phyloP scores from a whole-genome alignment of 2,888 invertebrate species.

The Cephalotes varians region DNA sequence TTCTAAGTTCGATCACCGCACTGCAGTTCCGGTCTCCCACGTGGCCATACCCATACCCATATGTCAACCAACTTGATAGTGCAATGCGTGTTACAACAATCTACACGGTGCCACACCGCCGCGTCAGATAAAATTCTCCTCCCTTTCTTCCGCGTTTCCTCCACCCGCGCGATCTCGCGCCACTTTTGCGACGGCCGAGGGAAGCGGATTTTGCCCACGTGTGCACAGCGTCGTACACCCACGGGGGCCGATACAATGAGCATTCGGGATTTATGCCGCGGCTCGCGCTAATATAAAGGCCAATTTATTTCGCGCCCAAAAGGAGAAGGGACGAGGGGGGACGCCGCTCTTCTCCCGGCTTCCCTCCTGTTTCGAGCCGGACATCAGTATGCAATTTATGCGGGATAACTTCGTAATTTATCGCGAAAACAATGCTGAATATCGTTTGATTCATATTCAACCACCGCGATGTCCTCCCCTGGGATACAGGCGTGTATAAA shows the following conservation, averaged over 20 bases:
- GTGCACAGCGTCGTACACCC: conserved; percentile 75
- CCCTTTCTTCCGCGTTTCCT: conserved; percentile 42
- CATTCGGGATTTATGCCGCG: conserved; percentile 80
- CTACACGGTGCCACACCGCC: not conserved
- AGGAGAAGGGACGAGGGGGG: conserved; percentile 43
- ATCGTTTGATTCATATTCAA: conserved; percentile 56
- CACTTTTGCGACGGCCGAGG: conserved; percentile 64
- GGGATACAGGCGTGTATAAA: not conserved
- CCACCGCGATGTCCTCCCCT: conserved; percentile 11
- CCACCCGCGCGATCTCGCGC: conserved; percentile 70
- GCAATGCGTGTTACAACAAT: conserved; percentile 15
- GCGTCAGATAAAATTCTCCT: conserved; percentile 35
- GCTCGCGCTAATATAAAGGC: conserved; percentile 82
- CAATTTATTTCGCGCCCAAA: conserved; percentile 80
- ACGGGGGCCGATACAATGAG: conserved; percentile 82
- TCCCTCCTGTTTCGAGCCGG: conserved; percentile 57
- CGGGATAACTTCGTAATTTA: conserved; percentile 80
- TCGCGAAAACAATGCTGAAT: conserved; percentile 78
- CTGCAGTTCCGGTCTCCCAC: not conserved
- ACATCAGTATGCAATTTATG: conserved; percentile 78
- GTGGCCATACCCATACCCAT: not conserved
- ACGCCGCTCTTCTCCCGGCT: not conserved
- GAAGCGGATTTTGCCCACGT: conserved; percentile 78
- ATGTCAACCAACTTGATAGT: not conserved
- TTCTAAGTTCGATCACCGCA: not conserved